Base-by-base conservation (phyloP, 2,888 invertebrate species). In the Macrophya annulata region DNA sequence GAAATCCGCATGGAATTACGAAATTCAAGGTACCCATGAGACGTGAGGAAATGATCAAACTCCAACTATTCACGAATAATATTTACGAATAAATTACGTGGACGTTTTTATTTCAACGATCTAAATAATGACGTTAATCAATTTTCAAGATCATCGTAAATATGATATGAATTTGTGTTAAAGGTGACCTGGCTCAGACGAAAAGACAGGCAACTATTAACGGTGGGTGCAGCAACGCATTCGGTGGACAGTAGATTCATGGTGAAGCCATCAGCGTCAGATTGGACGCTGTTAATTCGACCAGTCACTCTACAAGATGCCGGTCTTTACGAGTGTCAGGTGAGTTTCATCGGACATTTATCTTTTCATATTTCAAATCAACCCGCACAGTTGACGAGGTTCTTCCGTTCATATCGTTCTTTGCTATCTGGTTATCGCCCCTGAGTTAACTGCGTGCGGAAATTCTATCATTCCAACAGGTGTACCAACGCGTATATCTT, bases 271-370 rank as follows among this genome's bases (percentile, higher is more conserved):
- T 87, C 88, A 51, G 87, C 85, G 15, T 89, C 89, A 1, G 93
- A 94, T 88, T 94, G 94, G 94, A 92, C 93, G 25, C 89, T 94
- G 4, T 92, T 93, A 87, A 94, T 94, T 77, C 93, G 92, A 86
- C 93, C 91, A 85, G 93, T 93, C 10, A 92, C 92, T 82, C 90
- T 89, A 21, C 90, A 92, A 62, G 94, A 94, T 82, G 94, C 93
- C 84, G 94, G 94, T 4, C 88, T 93, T 4, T 94, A 94, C 88
- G 94, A 94, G 89, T 94, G 94, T 88, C 94, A 94, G 91, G 93
- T 94, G 88, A 89, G 15, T 31, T 48, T 77, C 9, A 0, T 72
- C 4, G 8, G 4, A 21, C 43, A 9, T n/a, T 68, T 68, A 68
- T 31, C 68, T 68, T 4, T 31, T 37, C 31, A 68, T 31, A 37